These are phyloP conservation scores for Megaceryle alcyon DNA, from an alignment of 2,797 vertebrate genomes.

Conservation along the genomic window DNA sequence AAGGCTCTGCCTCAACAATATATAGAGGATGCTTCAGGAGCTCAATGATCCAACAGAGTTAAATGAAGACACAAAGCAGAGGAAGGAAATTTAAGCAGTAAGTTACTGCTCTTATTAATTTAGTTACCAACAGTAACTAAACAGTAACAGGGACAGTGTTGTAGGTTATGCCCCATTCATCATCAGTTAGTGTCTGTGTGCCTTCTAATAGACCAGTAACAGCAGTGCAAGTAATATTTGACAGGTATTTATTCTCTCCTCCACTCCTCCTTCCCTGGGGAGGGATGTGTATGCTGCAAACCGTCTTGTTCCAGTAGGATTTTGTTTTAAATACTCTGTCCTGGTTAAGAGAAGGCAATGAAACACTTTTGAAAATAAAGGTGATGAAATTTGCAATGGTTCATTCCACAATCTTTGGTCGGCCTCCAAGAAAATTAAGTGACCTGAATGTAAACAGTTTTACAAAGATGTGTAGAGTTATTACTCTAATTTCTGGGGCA, in stretches of 20 bases:
- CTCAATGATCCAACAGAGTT: background rate
- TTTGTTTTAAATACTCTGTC: background rate
- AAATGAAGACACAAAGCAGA: background rate
- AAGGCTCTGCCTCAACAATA: background rate
- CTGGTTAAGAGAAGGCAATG: background rate
- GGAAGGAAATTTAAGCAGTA: background rate
- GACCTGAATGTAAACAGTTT: background rate
- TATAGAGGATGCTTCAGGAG: background rate
- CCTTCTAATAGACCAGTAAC: background rate
- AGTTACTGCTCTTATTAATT: background rate
- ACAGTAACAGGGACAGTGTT: background rate
- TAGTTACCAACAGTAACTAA: background rate
- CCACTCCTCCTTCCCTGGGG: background rate
- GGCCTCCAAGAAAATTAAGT: background rate
- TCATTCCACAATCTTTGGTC: background rate
- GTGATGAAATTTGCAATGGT: background rate
- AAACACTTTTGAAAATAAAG: background rate
- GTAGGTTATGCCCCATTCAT: background rate
- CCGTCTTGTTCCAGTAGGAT: background rate
- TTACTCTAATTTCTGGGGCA: background rate
- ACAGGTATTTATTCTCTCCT: background rate
- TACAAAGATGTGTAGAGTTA: background rate
- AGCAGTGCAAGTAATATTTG: background rate
- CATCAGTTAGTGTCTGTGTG: background rate
- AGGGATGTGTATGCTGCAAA: background rate